Evolutionary conservation across 64 coral and sea anemone species (phyloP).

Genomic region (Montipora foliosa): DNA sequence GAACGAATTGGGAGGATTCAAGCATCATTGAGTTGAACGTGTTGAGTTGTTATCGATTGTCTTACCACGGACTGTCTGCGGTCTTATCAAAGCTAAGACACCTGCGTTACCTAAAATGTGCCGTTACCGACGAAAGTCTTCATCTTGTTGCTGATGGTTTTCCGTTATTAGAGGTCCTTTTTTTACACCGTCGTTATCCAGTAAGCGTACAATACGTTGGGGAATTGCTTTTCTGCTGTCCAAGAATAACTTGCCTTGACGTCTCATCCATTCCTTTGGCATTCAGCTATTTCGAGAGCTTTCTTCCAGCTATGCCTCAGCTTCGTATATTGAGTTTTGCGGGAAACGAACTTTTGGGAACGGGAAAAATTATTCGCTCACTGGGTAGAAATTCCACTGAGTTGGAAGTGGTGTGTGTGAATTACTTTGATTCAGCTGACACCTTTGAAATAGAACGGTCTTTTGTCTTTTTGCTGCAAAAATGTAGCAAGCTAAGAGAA

Average conservation of each 20-base stretch:
- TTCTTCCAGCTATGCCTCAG: conserved; percentile 60
- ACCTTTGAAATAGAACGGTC: conserved; percentile 68
- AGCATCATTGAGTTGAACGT: conserved; percentile 69
- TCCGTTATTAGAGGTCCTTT: conserved; percentile 40
- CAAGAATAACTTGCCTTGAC: conserved; percentile 66
- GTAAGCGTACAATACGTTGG: conserved; percentile 70
- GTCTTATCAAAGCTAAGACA: conserved; percentile 67
- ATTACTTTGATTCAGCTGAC: conserved; percentile 74
- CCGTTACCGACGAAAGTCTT: conserved; percentile 75
- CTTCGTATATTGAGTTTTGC: conserved; percentile 67
- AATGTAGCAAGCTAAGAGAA: conserved; percentile 46
- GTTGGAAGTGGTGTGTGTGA: conserved; percentile 44
- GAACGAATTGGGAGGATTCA: conserved; percentile 51
- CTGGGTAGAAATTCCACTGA: conserved; percentile 45
- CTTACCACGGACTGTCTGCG: conserved; percentile 57
- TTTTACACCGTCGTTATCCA: conserved; percentile 75
- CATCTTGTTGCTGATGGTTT: conserved; percentile 49
- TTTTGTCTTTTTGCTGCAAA: conserved; percentile 54
- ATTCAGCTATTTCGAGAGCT: conserved; percentile 66
- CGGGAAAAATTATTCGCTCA: conserved; percentile 66
- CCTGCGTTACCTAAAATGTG: conserved; percentile 76
- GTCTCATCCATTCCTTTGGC: conserved; percentile 79
- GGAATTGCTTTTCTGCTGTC: conserved; percentile 70
- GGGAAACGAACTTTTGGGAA: conserved; percentile 78
- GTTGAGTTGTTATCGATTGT: conserved; percentile 67